Percentiles rank a stretch among this genome's conserved stretches.
phyloP scores from a whole-genome alignment of 1,140 invertebrate species.

The Zaprionus inermis region DNA sequence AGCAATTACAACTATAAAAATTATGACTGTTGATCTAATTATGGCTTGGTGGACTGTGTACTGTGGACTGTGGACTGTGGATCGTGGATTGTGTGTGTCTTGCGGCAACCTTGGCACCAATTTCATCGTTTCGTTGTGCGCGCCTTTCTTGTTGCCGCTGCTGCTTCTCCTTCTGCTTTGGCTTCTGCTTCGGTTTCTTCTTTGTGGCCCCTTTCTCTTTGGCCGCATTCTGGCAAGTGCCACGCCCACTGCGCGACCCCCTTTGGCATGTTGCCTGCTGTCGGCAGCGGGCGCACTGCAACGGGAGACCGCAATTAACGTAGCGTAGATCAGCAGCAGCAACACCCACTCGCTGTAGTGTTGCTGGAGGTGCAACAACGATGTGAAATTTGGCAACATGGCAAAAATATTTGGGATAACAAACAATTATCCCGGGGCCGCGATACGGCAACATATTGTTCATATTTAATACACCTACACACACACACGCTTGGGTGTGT shows the following conservation, averaged over 20 bases:
- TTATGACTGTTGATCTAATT: constrained; percentile 81
- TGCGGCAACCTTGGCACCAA: constrained; percentile 71
- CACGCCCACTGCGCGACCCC: constrained; percentile 12
- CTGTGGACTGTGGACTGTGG: background rate
- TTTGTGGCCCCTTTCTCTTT: constrained; percentile 14
- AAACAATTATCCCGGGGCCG: constrained; percentile 64
- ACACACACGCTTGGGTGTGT: background rate
- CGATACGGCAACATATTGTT: constrained; percentile 32
- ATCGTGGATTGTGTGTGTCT: constrained; percentile 41
- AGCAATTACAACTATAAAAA: constrained; percentile 69
- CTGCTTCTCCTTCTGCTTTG: background rate
- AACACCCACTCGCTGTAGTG: constrained; percentile 1
- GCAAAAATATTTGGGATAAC: constrained; percentile 62
- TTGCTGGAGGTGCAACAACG: constrained; percentile 21
- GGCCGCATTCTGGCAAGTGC: constrained; percentile 16
- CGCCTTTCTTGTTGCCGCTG: constrained; percentile 1
- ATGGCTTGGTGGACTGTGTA: constrained; percentile 51
- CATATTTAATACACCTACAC: background rate
- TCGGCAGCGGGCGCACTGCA: background rate
- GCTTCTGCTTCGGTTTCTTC: constrained; percentile 1
- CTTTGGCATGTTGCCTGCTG: constrained; percentile 19
- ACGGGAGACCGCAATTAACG: constrained; percentile 31
- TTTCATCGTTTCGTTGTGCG: constrained; percentile 32
- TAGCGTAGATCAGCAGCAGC: constrained; percentile 13
- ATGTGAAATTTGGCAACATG: constrained; percentile 30